Conservation (phyloP, 53 echinoderm and acorn worm genomes). For the Holothuria leucospilota region DNA sequence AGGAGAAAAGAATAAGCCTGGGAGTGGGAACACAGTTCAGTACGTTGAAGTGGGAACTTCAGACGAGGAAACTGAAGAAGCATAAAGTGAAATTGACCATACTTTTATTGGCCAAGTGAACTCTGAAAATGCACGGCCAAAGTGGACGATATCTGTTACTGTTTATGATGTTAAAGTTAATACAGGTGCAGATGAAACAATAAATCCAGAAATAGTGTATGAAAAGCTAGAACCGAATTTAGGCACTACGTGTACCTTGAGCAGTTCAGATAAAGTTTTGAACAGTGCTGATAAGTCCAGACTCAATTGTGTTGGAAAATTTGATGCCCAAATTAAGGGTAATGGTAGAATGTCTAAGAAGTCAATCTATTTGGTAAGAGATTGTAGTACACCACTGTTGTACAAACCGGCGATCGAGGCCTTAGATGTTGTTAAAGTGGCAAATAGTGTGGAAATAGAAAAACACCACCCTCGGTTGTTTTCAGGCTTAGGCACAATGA, state of each 20-base stretch:
- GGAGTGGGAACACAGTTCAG: too few species aligned
- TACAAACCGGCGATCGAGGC: slow-evolving; percentile 46
- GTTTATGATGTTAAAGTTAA: slow-evolving; percentile 24
- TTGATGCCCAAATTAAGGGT: slow-evolving; percentile 8
- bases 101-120: slow-evolving; percentile 10
- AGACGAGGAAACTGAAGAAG: neutral
- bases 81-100: neutral
- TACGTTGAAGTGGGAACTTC: neutral
- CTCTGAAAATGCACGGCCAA: neutral
- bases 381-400: neutral
- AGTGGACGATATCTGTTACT: neutral
- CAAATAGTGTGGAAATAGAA: slow-evolving; percentile 12
- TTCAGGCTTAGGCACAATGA: slow-evolving; percentile 29
- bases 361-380: neutral
- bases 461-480: slow-evolving; percentile 12
- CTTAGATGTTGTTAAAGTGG: slow-evolving; percentile 13
- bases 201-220: slow-evolving; percentile 21
- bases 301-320: slow-evolving; percentile 15
- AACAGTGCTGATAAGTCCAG: slow-evolving; percentile 15
- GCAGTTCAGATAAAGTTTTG: neutral
- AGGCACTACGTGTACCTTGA: neutral
- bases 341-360: slow-evolving; percentile 7
- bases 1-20: too few species aligned
- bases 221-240: neutral
- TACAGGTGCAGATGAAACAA: slow-evolving; percentile 44